A percentile compares a stretch with the other conserved stretches of the same genome.
phyloP scores from a whole-genome alignment of 2,797 vertebrate genomes.

The Epinephelus coioides region DNA sequence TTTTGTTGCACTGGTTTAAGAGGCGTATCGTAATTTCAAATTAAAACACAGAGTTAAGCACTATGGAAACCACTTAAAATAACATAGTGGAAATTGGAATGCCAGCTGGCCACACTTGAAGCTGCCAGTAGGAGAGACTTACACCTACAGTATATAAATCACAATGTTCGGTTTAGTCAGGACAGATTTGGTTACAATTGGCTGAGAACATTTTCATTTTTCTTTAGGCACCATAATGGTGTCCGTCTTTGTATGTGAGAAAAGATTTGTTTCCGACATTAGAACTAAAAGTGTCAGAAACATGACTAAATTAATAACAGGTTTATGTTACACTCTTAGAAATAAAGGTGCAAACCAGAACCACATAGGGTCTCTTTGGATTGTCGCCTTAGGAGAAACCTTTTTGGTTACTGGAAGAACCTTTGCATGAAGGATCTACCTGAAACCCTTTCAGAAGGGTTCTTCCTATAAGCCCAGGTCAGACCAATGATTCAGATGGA shows the following conservation, averaged over 20 bases:
- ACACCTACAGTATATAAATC: conserved; percentile 46
- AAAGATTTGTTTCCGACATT: neutral
- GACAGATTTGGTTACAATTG: conserved; percentile 42
- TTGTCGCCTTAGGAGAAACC: no score
- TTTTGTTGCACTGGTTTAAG: conserved; percentile 69
- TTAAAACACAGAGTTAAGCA: conserved; percentile 76
- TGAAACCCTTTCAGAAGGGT: no score
- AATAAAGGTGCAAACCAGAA: no score
- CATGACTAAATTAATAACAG: no score
- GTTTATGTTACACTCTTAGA: no score
- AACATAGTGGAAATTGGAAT: conserved; percentile 71
- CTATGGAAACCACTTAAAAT: conserved; percentile 81
- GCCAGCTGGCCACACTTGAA: conserved; percentile 65
- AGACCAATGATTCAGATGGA: no score
- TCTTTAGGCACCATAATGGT: conserved; percentile 4
- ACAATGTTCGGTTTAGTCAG: conserved; percentile 39
- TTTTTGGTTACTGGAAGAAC: no score
- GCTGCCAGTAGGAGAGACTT: conserved; percentile 39
- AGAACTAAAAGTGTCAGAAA: neutral
- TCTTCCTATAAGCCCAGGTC: no score
- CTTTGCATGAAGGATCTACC: no score
- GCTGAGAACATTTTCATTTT: conserved; percentile 19
- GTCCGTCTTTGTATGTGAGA: neutral
- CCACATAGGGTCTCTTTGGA: no score
- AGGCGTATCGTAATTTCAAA: conserved; percentile 67